Evolutionary conservation across 2,888 invertebrate genomes (phyloP).

Genomic region (Synanthedon andrenaeformis): DNA sequence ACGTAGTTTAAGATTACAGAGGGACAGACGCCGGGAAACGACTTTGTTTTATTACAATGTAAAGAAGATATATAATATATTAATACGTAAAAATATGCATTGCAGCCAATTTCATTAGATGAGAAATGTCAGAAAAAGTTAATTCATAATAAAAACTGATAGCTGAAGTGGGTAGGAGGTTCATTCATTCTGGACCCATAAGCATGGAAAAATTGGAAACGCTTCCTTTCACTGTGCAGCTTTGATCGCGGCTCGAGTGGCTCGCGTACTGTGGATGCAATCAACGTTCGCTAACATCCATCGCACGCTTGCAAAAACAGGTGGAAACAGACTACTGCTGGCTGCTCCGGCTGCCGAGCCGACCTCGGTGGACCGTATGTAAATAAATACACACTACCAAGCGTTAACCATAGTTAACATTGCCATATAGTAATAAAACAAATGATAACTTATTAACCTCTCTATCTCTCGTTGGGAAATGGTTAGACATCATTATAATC

Average conservation of each 20-base stretch:
- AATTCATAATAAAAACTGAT: neutral
- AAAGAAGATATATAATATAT: neutral
- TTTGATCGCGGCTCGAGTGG: conserved; percentile 12
- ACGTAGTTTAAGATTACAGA: too few relatives aligned
- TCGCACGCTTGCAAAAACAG: conserved; percentile 5
- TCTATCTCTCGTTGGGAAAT: too few relatives aligned
- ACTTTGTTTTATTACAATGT: too few relatives aligned
- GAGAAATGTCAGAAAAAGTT: neutral
- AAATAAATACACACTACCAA: conserved; percentile 7
- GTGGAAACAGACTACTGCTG: conserved; percentile 1
- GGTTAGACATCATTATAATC: too few relatives aligned
- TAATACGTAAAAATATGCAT: neutral
- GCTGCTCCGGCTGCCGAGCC: conserved; percentile 5
- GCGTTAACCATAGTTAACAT: neutral
- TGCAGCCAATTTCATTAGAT: neutral
- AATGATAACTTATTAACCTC: neutral
- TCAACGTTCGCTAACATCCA: conserved; percentile 28
- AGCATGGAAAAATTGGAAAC: conserved; percentile 36
- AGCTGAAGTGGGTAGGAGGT: conserved; percentile 9
- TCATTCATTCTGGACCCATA: conserved; percentile 24
- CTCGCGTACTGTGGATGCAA: conserved; percentile 23
- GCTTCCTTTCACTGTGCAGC: conserved; percentile 40
- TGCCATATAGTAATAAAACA: neutral
- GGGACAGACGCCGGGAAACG: too few relatives aligned
- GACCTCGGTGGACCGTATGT: conserved; percentile 11